Percentiles rank a stretch among this genome's conserved stretches.
phyloP scores from a whole-genome alignment of 2,113 vertebrate genomes.

The Microtus montanus region DNA sequence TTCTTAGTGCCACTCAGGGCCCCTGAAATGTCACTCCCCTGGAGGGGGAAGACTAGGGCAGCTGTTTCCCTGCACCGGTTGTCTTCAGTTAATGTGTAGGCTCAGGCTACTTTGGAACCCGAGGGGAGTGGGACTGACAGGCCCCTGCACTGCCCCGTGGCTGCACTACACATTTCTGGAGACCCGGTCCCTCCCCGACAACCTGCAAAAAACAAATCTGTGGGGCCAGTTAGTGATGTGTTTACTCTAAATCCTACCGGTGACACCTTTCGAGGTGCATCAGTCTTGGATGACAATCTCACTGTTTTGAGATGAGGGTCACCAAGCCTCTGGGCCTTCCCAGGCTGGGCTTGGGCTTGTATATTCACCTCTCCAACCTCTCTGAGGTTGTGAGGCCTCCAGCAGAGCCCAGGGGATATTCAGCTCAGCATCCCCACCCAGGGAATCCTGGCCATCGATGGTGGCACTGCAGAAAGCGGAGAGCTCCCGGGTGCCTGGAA shows the following conservation, averaged over 20 bases:
- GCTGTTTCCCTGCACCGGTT: not conserved
- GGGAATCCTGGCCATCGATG: accelerated
- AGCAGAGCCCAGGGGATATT: accelerated
- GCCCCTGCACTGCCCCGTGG: not conserved
- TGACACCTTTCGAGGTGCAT: not conserved
- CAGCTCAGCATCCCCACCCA: no score
- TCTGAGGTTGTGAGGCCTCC: not conserved
- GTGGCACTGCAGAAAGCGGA: not conserved
- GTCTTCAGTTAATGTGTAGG: not conserved
- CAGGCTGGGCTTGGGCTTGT: not conserved
- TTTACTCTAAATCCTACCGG: accelerated
- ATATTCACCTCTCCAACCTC: accelerated
- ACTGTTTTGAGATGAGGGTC: accelerated
- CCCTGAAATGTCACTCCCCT: accelerated
- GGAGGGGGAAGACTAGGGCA: no score
- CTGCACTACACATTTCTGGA: not conserved
- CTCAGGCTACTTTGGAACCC: not conserved
- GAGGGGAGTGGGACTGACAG: accelerated
- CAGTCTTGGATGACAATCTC: not conserved
- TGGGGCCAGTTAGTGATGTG: no score
- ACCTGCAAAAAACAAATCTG: not conserved
- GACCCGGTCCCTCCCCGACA: not conserved
- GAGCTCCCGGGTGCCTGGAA: accelerated
- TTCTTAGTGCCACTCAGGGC: accelerated
- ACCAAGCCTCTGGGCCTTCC: accelerated